Conservation (phyloP, 1,140 invertebrate species). For the Cheumatopsyche charites region DNA sequence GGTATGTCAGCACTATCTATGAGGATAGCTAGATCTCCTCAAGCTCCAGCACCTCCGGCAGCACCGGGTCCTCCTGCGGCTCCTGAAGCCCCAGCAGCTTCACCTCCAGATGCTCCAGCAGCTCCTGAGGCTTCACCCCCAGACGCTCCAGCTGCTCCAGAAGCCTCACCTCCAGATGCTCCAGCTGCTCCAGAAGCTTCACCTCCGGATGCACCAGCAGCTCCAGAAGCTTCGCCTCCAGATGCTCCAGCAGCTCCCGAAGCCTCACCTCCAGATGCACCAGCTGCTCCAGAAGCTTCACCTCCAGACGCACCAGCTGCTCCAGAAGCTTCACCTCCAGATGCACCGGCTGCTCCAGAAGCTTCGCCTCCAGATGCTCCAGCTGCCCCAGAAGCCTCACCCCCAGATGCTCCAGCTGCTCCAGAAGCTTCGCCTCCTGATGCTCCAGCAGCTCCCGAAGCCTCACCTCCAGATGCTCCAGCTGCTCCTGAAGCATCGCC, state of each 20-base stretch:
- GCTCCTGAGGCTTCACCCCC: too few species aligned
- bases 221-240: slow-evolving; percentile 5
- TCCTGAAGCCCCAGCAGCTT: neutral
- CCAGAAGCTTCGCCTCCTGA: slow-evolving; percentile 5
- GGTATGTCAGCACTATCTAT: slow-evolving; percentile 1
- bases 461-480: slow-evolving; percentile 20
- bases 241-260: slow-evolving; percentile 22
- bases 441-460: slow-evolving; percentile 21
- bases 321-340: slow-evolving; percentile 6
- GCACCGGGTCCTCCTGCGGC: slow-evolving; percentile 17
- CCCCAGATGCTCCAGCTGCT: slow-evolving; percentile 13
- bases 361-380: slow-evolving; percentile 15
- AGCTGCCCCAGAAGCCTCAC: slow-evolving; percentile 13
- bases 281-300: slow-evolving; percentile 20
- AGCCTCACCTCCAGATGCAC: slow-evolving; percentile 24
- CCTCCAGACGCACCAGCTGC: slow-evolving; percentile 14
- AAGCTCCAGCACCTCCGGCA: slow-evolving; percentile 25
- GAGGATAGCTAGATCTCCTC: slow-evolving; percentile 27
- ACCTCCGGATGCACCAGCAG: slow-evolving; percentile 24
- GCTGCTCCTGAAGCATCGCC: slow-evolving; percentile 9
- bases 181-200: slow-evolving; percentile 29
- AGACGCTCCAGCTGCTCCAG: slow-evolving; percentile 6
- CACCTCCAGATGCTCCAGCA: slow-evolving; percentile 14
- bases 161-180: slow-evolving; percentile 11
- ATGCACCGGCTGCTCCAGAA: slow-evolving; percentile 24